Evolutionary conservation across 2,888 invertebrate species (phyloP), one percentile per base, ranked within the genome.

Genomic region (Lithophane leautieri): DNA sequence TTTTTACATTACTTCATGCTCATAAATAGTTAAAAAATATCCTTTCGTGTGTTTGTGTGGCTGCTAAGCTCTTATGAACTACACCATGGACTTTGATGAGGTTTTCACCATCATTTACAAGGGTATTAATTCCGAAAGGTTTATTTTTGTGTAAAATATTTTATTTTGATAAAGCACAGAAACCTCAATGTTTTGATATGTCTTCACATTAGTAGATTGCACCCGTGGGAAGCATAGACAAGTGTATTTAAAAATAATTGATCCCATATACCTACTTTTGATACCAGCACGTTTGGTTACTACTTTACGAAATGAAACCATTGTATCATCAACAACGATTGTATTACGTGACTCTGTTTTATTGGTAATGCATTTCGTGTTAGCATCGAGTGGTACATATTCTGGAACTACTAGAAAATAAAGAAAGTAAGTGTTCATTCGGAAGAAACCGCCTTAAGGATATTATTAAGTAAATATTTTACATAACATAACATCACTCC

Each of bases 291-390:
- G 81, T 81, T 61, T 73, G 50, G 52, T 68, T 58, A 22, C 44
- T 63, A 58, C 44, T 68, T 69, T 44, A 62, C 14, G 61, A 19
- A 54, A 65, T 28, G 28, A 66, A 78, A 73, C n/a, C 66, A 47
- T 28, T 61, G 44, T 71, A 54, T 19, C 25, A 70, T 47, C 52
- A 82, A 54, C 52, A 66, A 56, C 42, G 77, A 82, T 81, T 83
- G 69, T 58, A 58, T 67, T 81, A 73, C 78, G 83, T 78, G 81
- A 78, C 66, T 66, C 16, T 12, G 28, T 40, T 73, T 66, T 70
- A 78, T 82, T 76, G 77, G 34, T 28, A 61, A 60, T 77, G 77
- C 65, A 80, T 71, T 82, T 47, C 56, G 50, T 71, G 58, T 68
- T 60, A 56, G 60, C 11, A 4, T 61, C 4, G 3, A 1, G 42